Evolutionary conservation across 92 coral and sea anemone genomes (phyloP).

Genomic region (Palythoa grandiflora): DNA sequence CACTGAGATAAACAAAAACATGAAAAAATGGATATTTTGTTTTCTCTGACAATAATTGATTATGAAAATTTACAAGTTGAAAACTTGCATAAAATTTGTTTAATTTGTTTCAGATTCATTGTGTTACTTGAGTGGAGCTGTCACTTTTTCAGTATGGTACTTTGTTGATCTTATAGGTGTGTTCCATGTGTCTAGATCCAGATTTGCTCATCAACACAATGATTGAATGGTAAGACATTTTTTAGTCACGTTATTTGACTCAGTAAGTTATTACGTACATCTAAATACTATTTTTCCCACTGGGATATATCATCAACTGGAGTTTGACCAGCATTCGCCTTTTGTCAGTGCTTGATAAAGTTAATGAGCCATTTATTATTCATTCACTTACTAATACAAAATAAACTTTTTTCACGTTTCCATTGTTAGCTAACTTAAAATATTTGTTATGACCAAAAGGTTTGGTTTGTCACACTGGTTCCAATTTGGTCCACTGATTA

Average conservation of each 20-base stretch:
- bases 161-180: slow-evolving; percentile 66
- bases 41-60: not conserved
- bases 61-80: not conserved
- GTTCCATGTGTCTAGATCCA: slow-evolving; percentile 95
- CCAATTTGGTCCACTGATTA: slow-evolving; percentile 82
- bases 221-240: slow-evolving; percentile 42
- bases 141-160: not conserved
- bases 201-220: slow-evolving; percentile 80
- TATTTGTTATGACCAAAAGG: slow-evolving; percentile 34
- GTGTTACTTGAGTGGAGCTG: not conserved
- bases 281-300: too few relatives aligned
- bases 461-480: slow-evolving; percentile 95
- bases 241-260: not conserved
- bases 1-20: too few relatives aligned
- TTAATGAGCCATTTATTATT: too few relatives aligned
- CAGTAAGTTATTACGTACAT: not conserved
- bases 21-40: not conserved
- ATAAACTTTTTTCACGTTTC: too few relatives aligned
- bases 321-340: too few relatives aligned
- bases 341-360: too few relatives aligned
- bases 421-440: not conserved
- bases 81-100: not conserved
- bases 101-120: not conserved
- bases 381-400: too few relatives aligned
- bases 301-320: too few relatives aligned